Conservation (phyloP, 2,113 vertebrate genomes). For the Lepus europaeus region DNA sequence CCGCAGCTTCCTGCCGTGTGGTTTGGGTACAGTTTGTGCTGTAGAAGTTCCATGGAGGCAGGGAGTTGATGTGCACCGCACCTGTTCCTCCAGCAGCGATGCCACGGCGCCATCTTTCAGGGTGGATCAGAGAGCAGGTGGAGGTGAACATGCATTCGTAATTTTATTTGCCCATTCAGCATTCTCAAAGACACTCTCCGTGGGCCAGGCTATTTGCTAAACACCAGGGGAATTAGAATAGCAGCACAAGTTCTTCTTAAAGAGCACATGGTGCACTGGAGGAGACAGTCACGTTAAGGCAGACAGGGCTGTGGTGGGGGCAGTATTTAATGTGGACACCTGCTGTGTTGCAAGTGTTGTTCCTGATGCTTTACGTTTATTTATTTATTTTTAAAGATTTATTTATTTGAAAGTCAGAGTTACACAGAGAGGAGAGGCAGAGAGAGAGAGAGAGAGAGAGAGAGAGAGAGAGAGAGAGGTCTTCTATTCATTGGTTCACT, state of each 20-base stretch:
- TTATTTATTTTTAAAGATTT: too few species aligned
- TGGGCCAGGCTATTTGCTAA: neutral
- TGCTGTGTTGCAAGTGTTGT: too few species aligned
- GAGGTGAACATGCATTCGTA: neutral
- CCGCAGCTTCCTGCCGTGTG: neutral
- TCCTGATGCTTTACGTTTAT: neutral
- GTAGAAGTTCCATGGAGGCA: neutral
- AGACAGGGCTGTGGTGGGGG: neutral
- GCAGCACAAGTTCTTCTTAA: neutral
- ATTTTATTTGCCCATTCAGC: neutral
- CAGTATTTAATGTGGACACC: too few species aligned
- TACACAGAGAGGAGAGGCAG: too few species aligned
- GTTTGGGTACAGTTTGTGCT: neutral
- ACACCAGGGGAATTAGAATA: neutral
- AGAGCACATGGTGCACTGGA: neutral
- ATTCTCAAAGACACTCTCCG: neutral
- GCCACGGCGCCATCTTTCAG: neutral
- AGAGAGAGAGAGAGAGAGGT: too few species aligned
- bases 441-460: too few species aligned
- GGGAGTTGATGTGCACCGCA: neutral
- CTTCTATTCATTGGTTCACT: too few species aligned
- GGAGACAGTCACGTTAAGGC: neutral
- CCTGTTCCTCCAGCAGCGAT: neutral
- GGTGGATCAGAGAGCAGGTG: neutral
- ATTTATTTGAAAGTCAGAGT: too few species aligned